Evolutionary conservation across 2,888 invertebrate genomes (phyloP).

Genomic region (Nomada fucata): DNA sequence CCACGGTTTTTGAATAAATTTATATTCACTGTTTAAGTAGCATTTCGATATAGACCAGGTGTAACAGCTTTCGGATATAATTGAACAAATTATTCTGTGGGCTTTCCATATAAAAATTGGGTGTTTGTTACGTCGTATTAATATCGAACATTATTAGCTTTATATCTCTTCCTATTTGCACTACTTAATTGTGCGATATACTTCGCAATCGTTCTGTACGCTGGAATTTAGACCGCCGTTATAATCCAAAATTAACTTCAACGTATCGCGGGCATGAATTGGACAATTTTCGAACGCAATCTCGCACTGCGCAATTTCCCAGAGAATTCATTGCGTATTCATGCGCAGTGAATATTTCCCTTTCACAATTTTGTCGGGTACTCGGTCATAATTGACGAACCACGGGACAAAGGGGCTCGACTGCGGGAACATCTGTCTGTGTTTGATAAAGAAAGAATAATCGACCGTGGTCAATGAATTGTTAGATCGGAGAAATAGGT

Average conservation of each 20-base stretch:
- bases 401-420: slow-evolving; percentile 19
- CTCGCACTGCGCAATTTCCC: slow-evolving; percentile 29
- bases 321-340: slow-evolving; percentile 38
- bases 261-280: neutral
- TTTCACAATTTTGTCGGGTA: slow-evolving; percentile 33
- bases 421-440: too few relatives aligned
- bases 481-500: neutral
- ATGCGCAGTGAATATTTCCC: slow-evolving; percentile 35
- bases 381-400: slow-evolving; percentile 32
- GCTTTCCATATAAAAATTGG: too few relatives aligned
- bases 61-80: too few relatives aligned
- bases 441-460: slow-evolving; percentile 15
- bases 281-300: slow-evolving; percentile 30
- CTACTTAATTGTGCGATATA: neutral
- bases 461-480: slow-evolving; percentile 2
- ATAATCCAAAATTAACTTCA: slow-evolving; percentile 30
- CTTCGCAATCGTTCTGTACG: neutral
- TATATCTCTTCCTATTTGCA: too few relatives aligned
- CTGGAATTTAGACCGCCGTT: slow-evolving; percentile 9
- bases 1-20: too few relatives aligned
- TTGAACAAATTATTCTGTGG: too few relatives aligned
- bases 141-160: too few relatives aligned
- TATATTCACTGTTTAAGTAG: too few relatives aligned
- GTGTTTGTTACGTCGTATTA: too few relatives aligned
- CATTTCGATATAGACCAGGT: too few relatives aligned